Evolutionary conservation across 1,140 invertebrate species (phyloP), one percentile per base, ranked within the genome.

Genomic region (Drosophila setifemur): DNA sequence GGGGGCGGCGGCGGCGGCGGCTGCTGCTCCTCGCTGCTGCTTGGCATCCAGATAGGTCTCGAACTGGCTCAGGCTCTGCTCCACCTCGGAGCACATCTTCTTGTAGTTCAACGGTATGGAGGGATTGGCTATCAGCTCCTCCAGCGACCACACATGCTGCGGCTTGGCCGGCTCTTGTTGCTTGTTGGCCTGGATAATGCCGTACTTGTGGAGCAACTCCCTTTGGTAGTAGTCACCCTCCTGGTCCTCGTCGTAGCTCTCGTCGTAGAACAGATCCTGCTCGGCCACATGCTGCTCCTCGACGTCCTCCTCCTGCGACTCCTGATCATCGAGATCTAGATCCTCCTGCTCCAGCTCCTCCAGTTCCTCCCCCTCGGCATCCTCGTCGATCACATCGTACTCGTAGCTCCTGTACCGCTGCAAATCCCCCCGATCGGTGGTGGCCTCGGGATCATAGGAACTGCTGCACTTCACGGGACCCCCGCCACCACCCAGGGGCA

Each of bases 401-500:
- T 88, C 70, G 3, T 87, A 79, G 37, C 28, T 43, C n/a, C 83
- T 58, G 66, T 87, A 89, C n/a, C 81, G 74, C 14, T 89, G 75
- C 31, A 89, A 4, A 6, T 82, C 76, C 6, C 73, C 52, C 26
- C 72, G 66, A 71, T 81, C 72, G 1, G 76, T 47, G 88, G 89
- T 90, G 11, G 88, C 88, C 19, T 90, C 89, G 4, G 89, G 61
- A 39, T 90, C 89, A 39, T 90, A 90, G 21, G 44, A 48, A 21
- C 3, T 68, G 52, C 74, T 90, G 82, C 69, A 23, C 37, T 40
- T 61, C 0, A 43, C 21, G 9, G 33, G 44, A 8, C 25, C 52
- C 14, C 40, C 61, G 26, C 14, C 55, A 31, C 40, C 72, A 4
- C 47, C 18, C 9, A 90, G 33, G 3, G 95, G 95, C 68, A 92